These are phyloP conservation scores for Synergus gifuensis DNA, from an alignment of 2,888 invertebrate genomes.

Conservation along the genomic window DNA sequence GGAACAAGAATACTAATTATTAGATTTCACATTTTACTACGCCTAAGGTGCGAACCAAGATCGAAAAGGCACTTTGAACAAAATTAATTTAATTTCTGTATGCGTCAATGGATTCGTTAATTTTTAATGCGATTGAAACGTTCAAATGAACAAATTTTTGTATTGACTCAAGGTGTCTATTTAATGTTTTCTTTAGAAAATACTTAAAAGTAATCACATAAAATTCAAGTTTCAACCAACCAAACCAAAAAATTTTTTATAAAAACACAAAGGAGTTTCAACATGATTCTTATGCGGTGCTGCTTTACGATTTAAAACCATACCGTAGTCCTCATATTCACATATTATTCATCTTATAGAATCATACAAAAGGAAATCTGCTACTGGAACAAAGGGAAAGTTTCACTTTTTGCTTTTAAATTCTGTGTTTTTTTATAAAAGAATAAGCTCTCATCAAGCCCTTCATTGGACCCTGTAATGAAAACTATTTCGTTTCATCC, in stretches of 20 bases:
- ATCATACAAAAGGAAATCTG: constrained; percentile 1
- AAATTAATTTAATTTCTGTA: constrained; percentile 57
- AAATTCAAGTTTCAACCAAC: no score
- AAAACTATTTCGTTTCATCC: constrained; percentile 49
- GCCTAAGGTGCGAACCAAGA: constrained; percentile 46
- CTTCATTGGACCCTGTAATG: constrained; percentile 59
- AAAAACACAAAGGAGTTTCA: not conserved
- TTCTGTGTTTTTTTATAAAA: constrained; percentile 46
- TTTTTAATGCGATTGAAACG: not conserved
- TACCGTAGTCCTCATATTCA: constrained; percentile 28
- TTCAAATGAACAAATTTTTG: no score
- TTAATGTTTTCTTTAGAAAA: no score
- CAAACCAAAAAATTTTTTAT: no score
- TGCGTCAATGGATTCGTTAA: not conserved
- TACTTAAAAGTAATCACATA: no score
- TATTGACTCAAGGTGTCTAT: no score
- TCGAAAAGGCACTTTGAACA: constrained; percentile 65
- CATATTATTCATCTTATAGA: not conserved
- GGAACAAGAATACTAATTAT: constrained; percentile 45
- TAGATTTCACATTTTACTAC: constrained; percentile 8
- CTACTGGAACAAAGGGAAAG: constrained; percentile 23
- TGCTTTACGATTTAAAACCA: not conserved
- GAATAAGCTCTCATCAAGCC: constrained; percentile 56
- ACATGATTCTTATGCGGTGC: constrained; percentile 22
- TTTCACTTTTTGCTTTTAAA: constrained; percentile 18